These are phyloP conservation scores for Phaonia tiefii DNA, from an alignment of 2,888 invertebrate genomes.

Conservation along the genomic window DNA sequence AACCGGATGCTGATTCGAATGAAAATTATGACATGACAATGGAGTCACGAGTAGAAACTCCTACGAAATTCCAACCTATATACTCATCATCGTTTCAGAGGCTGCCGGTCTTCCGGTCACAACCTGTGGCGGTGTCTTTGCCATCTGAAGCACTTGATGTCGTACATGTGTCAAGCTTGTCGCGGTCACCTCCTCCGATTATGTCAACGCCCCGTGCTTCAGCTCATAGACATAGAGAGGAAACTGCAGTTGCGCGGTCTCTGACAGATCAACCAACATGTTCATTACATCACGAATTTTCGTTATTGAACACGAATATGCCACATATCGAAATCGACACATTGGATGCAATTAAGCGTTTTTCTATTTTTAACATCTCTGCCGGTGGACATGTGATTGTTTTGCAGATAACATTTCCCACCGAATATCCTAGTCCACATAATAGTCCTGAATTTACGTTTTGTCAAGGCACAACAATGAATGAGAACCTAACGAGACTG, in stretches of 20 bases:
- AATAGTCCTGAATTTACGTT: constrained; percentile 86
- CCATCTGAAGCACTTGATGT: constrained; percentile 72
- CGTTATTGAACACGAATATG: constrained; percentile 87
- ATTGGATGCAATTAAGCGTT: constrained; percentile 81
- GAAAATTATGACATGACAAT: constrained; percentile 78
- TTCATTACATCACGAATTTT: constrained; percentile 87
- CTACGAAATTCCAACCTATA: constrained; percentile 72
- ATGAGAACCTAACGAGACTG: constrained; percentile 86
- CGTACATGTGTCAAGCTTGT: constrained; percentile 67
- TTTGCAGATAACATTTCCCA: constrained; percentile 86
- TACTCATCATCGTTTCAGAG: constrained; percentile 68
- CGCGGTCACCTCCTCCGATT: constrained; percentile 80
- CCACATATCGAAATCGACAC: constrained; percentile 85
- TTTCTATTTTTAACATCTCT: constrained; percentile 81
- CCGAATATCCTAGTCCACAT: constrained; percentile 87
- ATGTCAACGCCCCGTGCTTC: constrained; percentile 29
- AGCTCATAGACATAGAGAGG: constrained; percentile 69
- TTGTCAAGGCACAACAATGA: constrained; percentile 85
- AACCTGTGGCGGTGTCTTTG: constrained; percentile 70
- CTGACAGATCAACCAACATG: constrained; percentile 79
- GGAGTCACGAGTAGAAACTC: constrained; percentile 70
- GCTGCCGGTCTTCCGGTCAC: constrained; percentile 70
- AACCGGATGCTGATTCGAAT: constrained; percentile 81
- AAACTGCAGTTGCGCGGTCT: constrained; percentile 77
- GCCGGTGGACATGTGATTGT: constrained; percentile 80